Evolutionary conservation across 2,888 invertebrate species (phyloP).

Genomic region (Encarsia formosa): DNA sequence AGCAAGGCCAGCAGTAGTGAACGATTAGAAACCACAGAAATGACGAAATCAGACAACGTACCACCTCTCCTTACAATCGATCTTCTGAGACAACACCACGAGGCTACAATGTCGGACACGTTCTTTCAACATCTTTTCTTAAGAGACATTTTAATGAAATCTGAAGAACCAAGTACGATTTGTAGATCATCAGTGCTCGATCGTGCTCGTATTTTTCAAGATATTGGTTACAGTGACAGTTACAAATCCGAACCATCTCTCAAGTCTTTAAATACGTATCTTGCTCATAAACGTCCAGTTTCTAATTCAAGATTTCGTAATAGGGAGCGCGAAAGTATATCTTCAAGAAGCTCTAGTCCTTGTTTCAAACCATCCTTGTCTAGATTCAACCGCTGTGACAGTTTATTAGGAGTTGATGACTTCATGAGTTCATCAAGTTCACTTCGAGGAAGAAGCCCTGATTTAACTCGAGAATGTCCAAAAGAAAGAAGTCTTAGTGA

Average conservation of each 20-base stretch:
- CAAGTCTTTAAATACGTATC: conserved; percentile 60
- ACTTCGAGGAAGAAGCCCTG: conserved; percentile 46
- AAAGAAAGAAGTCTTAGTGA: conserved; percentile 63
- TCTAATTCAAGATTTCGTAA: conserved; percentile 68
- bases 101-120: conserved; percentile 59
- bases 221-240: conserved; percentile 49
- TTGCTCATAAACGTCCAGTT: conserved; percentile 67
- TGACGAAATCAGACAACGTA: conserved; percentile 31
- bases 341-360: conserved; percentile 56
- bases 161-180: conserved; percentile 44
- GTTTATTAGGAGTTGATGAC: conserved; percentile 44
- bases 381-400: conserved; percentile 46
- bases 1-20: conserved; percentile 22
- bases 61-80: conserved; percentile 43
- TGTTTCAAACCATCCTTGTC: conserved; percentile 53
- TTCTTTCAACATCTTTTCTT: conserved; percentile 72
- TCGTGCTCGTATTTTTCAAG: conserved; percentile 67
- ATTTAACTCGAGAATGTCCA: conserved; percentile 44
- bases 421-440: conserved; percentile 43
- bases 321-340: conserved; percentile 59
- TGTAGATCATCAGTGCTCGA: conserved; percentile 63
- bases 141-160: conserved; percentile 53
- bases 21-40: conserved; percentile 31
- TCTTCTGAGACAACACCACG: conserved; percentile 58
- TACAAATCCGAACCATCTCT: conserved; percentile 58